phyloP scores from a whole-genome alignment of 2,888 invertebrate genomes.

The Scaptomyza parva region DNA sequence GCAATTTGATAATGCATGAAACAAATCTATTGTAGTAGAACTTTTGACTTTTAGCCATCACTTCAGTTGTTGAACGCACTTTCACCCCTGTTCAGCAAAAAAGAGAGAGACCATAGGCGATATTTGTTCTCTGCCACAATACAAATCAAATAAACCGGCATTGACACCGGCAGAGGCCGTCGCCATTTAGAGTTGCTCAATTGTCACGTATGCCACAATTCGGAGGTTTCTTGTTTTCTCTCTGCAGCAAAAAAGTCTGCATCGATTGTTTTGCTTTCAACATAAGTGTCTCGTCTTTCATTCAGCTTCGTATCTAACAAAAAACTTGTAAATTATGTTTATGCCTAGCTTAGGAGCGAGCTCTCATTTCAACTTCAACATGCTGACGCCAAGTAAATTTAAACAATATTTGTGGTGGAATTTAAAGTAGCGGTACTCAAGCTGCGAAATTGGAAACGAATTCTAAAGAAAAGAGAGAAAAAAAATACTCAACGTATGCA shows the following conservation, averaged over 20 bases:
- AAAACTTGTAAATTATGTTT: conserved; percentile 27
- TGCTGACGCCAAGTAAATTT: conserved; percentile 18
- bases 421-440: conserved; percentile 9
- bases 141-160: conserved; percentile 16
- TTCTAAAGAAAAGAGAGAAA: not conserved
- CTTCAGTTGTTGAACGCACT: conserved; percentile 22
- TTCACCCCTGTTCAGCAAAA: conserved; percentile 35
- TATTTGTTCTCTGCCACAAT: conserved; percentile 6
- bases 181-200: conserved; percentile 57
- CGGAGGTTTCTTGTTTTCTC: conserved; percentile 36
- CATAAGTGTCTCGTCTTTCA: conserved; percentile 32
- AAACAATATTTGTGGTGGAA: conserved; percentile 9
- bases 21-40: not conserved
- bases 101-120: not conserved
- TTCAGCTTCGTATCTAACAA: conserved; percentile 15
- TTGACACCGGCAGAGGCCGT: conserved; percentile 9
- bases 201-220: conserved; percentile 69
- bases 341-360: not conserved
- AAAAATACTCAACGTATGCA: not conserved
- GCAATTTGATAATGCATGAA: conserved; percentile 32
- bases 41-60: not conserved
- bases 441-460: conserved; percentile 1
- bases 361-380: conserved; percentile 21
- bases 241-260: no score
- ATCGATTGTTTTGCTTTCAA: conserved; percentile 25